Conservation (phyloP, 2,888 invertebrate genomes). For the Agrotis ipsilon region DNA sequence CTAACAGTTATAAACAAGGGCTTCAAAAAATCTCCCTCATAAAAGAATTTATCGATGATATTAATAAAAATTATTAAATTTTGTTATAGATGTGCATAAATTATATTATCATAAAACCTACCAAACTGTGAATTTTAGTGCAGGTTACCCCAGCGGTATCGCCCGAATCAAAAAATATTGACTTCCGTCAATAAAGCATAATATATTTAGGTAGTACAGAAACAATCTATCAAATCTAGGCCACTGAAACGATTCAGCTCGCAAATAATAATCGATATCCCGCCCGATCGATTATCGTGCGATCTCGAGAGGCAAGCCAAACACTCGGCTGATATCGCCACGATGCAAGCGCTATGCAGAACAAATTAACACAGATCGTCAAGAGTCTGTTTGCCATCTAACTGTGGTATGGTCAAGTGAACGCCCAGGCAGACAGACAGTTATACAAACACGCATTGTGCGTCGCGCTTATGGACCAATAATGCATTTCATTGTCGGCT, state of each 20-base stretch:
- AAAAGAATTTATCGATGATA: too few relatives aligned
- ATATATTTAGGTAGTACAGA: not conserved
- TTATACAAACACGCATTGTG: slow-evolving; percentile 88
- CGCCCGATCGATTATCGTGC: slow-evolving; percentile 64
- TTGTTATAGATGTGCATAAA: too few relatives aligned
- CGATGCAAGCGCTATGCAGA: slow-evolving; percentile 83
- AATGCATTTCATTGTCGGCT: slow-evolving; percentile 87
- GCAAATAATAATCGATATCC: slow-evolving; percentile 49
- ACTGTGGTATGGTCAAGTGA: slow-evolving; percentile 87
- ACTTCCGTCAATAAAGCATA: not conserved
- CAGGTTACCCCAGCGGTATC: too few relatives aligned
- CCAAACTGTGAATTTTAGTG: too few relatives aligned
- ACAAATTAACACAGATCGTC: slow-evolving; percentile 88
- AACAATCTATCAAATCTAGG: slow-evolving; percentile 27
- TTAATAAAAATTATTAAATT: too few relatives aligned
- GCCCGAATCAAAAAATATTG: too few relatives aligned
- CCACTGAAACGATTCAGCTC: slow-evolving; percentile 20
- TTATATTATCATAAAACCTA: too few relatives aligned
- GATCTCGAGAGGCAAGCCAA: slow-evolving; percentile 65
- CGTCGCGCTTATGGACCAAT: slow-evolving; percentile 83
- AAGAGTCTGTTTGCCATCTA: slow-evolving; percentile 85
- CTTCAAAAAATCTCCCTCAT: too few relatives aligned
- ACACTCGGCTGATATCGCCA: slow-evolving; percentile 76
- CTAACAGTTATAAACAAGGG: too few relatives aligned
- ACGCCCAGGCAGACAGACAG: slow-evolving; percentile 84